These are phyloP conservation scores for Nothoprocta perdicaria DNA, from an alignment of 2,113 vertebrate species.

Conservation along the genomic window DNA sequence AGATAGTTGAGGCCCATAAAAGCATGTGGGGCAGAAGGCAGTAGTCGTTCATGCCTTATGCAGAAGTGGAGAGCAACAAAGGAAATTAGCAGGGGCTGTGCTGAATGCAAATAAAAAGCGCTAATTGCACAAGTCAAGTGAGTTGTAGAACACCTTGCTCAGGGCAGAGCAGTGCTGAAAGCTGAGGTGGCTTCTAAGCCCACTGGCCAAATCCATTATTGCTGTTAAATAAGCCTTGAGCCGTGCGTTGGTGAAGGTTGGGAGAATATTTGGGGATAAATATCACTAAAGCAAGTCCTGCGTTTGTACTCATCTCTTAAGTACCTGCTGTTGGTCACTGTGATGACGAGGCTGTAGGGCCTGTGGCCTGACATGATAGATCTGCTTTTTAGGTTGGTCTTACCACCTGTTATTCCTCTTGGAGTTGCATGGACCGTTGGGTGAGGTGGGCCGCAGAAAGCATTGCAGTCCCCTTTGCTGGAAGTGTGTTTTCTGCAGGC, in stretches of 20 bases:
- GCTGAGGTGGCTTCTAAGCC: background rate
- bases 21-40: background rate
- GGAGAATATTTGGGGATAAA: background rate
- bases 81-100: background rate
- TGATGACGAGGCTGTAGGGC: background rate
- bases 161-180: fast-evolving
- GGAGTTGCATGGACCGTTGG: background rate
- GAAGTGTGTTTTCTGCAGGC: background rate
- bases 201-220: background rate
- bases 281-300: fast-evolving
- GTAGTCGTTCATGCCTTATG: background rate
- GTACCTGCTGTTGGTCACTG: background rate
- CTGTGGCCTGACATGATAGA: background rate
- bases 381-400: background rate
- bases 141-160: background rate
- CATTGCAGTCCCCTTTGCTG: background rate
- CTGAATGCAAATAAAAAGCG: constrained; percentile 5
- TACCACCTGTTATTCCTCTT: background rate
- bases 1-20: background rate
- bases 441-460: background rate
- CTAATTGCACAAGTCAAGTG: background rate
- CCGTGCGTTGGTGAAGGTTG: background rate
- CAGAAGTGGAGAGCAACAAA: background rate
- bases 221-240: background rate
- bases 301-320: background rate